These are phyloP conservation scores for Diorhabda sublineata DNA, from an alignment of 1,140 invertebrate genomes.

Conservation along the genomic window DNA sequence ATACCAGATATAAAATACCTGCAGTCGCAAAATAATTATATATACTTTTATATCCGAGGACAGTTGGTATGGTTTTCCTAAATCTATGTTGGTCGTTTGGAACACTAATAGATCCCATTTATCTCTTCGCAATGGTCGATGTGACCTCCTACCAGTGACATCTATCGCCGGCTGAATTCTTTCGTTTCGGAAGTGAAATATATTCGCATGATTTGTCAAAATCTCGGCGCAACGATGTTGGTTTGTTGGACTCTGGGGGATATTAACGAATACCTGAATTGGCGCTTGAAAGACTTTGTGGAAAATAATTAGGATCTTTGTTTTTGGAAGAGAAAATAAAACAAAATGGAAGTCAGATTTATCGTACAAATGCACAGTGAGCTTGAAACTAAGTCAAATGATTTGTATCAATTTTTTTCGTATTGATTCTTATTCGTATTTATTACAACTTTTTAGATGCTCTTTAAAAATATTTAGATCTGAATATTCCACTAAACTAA, in stretches of 20 bases:
- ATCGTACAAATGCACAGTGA: too few relatives aligned
- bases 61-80: conserved; percentile 13
- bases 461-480: too few relatives aligned
- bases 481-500: too few relatives aligned
- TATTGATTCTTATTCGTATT: too few relatives aligned
- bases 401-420: too few relatives aligned
- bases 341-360: too few relatives aligned
- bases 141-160: background rate
- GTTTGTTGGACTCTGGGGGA: background rate
- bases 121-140: background rate
- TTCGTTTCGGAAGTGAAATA: background rate
- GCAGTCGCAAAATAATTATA: background rate
- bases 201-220: background rate
- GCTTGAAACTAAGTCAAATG: too few relatives aligned
- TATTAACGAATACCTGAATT: background rate
- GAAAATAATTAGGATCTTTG: background rate
- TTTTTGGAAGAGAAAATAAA: too few relatives aligned
- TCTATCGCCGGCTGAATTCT: background rate
- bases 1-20: background rate
- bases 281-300: background rate
- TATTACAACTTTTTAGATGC: too few relatives aligned
- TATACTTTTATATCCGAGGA: conserved; percentile 8
- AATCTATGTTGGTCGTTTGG: conserved; percentile 26
- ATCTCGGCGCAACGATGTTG: background rate
- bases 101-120: conserved; percentile 21